These are phyloP conservation scores for Pteropus rufus DNA, from an alignment of 2,797 vertebrate genomes.

Conservation along the genomic window DNA sequence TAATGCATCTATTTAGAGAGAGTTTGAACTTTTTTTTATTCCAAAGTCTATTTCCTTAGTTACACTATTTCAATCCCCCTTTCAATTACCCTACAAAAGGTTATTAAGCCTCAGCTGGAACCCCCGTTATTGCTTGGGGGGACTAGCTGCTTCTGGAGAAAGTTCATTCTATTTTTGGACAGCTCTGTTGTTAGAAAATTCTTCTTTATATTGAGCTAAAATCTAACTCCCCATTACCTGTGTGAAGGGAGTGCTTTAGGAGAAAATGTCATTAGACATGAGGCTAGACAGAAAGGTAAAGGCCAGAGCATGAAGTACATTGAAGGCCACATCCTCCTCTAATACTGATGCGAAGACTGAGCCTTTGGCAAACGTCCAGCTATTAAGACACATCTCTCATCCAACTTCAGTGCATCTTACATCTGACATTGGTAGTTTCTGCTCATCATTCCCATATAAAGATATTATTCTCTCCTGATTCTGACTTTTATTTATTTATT, in stretches of 20 bases:
- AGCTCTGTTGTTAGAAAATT: conserved; percentile 5
- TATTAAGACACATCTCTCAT: not conserved
- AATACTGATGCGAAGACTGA: not conserved
- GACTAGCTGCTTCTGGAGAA: conserved; percentile 2
- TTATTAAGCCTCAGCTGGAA: conserved; percentile 53
- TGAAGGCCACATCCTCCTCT: not conserved
- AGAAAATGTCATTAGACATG: not conserved
- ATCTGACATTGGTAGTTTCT: not conserved
- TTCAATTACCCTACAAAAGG: conserved; percentile 60
- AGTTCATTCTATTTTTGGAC: conserved; percentile 51
- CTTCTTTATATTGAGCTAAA: conserved; percentile 27
- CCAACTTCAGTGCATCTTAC: not conserved
- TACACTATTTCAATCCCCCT: conserved; percentile 42
- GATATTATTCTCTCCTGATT: not conserved
- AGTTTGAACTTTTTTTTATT: conserved; percentile 21
- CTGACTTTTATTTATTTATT: not conserved
- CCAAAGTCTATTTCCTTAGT: conserved; percentile 48
- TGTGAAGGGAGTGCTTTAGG: not conserved
- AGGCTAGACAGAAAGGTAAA: not conserved
- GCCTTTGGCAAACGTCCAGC: not conserved
- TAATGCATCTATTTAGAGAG: conserved; percentile 30
- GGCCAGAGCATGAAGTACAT: not conserved
- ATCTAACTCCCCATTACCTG: not conserved
- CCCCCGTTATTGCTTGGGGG: not conserved
- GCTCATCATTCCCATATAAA: not conserved